phyloP scores from a whole-genome alignment of 1,140 invertebrate species.

The Anastrepha ludens region DNA sequence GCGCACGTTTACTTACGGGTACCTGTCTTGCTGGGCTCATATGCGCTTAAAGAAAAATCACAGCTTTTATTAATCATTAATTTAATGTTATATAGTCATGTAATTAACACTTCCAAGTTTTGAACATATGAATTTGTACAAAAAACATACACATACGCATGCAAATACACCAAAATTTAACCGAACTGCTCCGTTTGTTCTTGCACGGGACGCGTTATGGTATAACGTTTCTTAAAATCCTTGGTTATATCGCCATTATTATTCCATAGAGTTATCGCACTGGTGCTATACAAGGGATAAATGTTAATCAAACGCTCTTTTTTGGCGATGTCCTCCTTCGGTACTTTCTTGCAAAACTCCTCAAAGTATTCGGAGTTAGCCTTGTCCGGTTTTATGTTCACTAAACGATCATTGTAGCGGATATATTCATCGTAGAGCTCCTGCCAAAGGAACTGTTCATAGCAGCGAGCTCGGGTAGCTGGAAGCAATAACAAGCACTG shows the following conservation, averaged over 20 bases:
- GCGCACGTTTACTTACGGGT: too few species aligned
- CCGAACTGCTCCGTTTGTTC: conserved; percentile 69
- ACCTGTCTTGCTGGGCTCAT: too few species aligned
- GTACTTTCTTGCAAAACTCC: conserved; percentile 67
- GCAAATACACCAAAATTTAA: conserved; percentile 7
- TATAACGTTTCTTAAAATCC: conserved; percentile 66
- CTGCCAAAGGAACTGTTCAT: conserved; percentile 69
- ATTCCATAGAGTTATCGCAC: conserved; percentile 67
- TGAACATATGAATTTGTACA: too few species aligned
- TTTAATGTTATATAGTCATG: too few species aligned
- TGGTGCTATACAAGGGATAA: conserved; percentile 69
- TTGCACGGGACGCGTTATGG: conserved; percentile 64
- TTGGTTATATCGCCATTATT: conserved; percentile 65
- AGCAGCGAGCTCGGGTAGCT: conserved; percentile 65
- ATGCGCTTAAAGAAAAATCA: too few species aligned
- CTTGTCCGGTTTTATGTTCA: conserved; percentile 53
- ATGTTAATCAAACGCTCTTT: conserved; percentile 64
- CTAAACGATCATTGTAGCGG: conserved; percentile 60
- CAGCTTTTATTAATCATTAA: too few species aligned
- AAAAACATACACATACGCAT: too few species aligned
- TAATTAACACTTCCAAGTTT: too few species aligned
- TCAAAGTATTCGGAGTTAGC: conserved; percentile 67
- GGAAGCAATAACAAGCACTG: not conserved
- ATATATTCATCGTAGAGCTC: conserved; percentile 68
- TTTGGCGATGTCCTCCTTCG: conserved; percentile 62